Base-by-base conservation (phyloP, 2,888 invertebrate genomes). In the Creontiades dilutus region DNA sequence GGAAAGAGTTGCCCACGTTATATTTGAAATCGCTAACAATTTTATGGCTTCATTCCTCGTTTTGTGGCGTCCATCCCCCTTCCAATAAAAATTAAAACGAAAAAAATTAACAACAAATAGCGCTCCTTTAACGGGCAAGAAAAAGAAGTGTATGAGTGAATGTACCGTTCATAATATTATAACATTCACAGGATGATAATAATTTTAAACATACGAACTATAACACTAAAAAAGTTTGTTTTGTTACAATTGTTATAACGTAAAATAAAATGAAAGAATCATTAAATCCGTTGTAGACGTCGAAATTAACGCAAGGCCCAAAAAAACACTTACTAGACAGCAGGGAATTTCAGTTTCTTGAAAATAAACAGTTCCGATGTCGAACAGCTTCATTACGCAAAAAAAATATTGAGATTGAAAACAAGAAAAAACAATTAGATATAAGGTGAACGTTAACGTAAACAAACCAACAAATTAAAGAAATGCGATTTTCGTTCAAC, bases 11-110 rank as follows among this genome's bases (percentile, higher is more conserved):
- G 12, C 19, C 68, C 68, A 68, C 68, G 23, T 68, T 68, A 68
- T 68, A 68, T 68, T 68, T 68, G 68, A 68, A 68, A 68, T 68
- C 68, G 68, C 68, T 68, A 68, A 13, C 68, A 68, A 23, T 68
- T 68, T 68, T 68, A 68, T 68, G 68, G 68, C 68, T 23, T 23
- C 9, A 23, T 68, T 68, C 68, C 19, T 27, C 68, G 23, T 61
- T 16, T 27, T 68, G 68, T 68, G n/a, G 68, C 68, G 68, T 68
- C 68, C 68, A 68, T 68, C 68, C 23, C 68, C 68, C 68, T 23
- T 68, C 23, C 68, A 23, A 68, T 23, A 11, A 68, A 68, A 57
- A 14, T 2, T 23, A 0, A 68, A 68, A 68, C 0, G 5, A 23
- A 23, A 68, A 68, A 68, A 68, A 52, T 52, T 16, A 23, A 61